Conservation (phyloP, 1,140 invertebrate genomes). For the Drosophila sechellia region DNA sequence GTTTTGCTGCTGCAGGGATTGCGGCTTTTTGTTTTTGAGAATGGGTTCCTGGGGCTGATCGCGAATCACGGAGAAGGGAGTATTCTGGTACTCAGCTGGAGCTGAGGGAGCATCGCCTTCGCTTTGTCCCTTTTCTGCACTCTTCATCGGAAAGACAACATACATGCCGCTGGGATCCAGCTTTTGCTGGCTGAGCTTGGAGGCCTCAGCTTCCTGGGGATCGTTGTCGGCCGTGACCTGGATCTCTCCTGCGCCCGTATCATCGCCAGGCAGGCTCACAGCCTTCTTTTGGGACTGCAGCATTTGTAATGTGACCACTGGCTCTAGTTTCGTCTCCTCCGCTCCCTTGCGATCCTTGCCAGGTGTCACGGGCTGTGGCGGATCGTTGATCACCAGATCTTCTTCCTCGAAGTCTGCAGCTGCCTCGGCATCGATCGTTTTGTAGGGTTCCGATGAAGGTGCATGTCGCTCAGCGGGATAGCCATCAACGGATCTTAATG, state of each 20-base stretch:
- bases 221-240: slow-evolving; percentile 83
- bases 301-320: slow-evolving; percentile 88
- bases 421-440: slow-evolving; percentile 55
- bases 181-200: slow-evolving; percentile 40
- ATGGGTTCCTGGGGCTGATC: slow-evolving; percentile 85
- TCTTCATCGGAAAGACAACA: slow-evolving; percentile 87
- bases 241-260: slow-evolving; percentile 72
- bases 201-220: slow-evolving; percentile 52
- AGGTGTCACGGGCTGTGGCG: slow-evolving; percentile 66
- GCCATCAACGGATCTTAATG: slow-evolving; percentile 48
- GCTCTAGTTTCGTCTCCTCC: slow-evolving; percentile 74
- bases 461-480: slow-evolving; percentile 72
- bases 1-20: slow-evolving; percentile 72
- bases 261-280: slow-evolving; percentile 52
- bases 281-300: slow-evolving; percentile 85
- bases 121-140: slow-evolving; percentile 37
- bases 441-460: slow-evolving; percentile 50
- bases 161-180: slow-evolving; percentile 85
- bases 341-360: slow-evolving; percentile 50
- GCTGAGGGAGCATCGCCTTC: slow-evolving; percentile 49
- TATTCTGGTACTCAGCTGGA: slow-evolving; percentile 78
- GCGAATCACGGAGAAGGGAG: slow-evolving; percentile 82
- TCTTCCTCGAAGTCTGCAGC: slow-evolving; percentile 78
- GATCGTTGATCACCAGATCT: slow-evolving; percentile 80
- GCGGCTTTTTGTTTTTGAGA: slow-evolving; percentile 84